phyloP scores from a whole-genome alignment of 2,113 vertebrate species.

The Bos javanicus region DNA sequence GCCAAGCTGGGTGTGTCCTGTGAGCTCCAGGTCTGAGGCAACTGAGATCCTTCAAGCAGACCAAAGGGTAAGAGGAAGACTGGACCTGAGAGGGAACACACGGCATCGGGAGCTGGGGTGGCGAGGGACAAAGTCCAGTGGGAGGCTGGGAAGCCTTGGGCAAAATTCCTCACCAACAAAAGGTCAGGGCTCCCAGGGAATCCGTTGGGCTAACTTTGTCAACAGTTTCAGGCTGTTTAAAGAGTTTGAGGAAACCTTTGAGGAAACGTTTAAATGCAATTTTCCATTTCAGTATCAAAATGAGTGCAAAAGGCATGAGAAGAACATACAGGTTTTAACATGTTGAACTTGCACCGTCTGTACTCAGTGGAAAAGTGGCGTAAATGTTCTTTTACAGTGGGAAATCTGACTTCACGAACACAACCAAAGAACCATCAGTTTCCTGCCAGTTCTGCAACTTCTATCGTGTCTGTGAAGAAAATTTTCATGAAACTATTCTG shows the following conservation, averaged over 20 bases:
- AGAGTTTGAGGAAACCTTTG: neutral
- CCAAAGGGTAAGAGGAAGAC: neutral
- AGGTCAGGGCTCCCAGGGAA: neutral
- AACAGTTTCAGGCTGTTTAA: neutral
- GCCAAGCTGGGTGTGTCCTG: neutral
- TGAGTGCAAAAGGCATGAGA: neutral
- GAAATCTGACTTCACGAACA: neutral
- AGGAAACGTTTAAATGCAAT: neutral
- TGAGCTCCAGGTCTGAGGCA: neutral
- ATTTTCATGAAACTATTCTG: neutral
- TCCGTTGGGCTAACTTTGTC: neutral
- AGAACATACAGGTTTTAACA: constrained; percentile 8
- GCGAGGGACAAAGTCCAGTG: neutral
- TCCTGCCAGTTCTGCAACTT: neutral
- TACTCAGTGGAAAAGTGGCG: neutral
- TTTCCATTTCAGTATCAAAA: constrained; percentile 22
- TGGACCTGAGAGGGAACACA: neutral
- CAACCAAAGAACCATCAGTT: neutral
- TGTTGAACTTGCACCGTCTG: neutral
- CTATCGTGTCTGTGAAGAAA: constrained; percentile 4
- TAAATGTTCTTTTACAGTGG: neutral
- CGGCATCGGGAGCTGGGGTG: neutral
- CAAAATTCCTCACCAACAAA: neutral
- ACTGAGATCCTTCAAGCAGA: neutral
- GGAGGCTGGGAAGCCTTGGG: neutral